phyloP scores from a whole-genome alignment of 1,140 invertebrate genomes.

The Caenorhabditis remanei region DNA sequence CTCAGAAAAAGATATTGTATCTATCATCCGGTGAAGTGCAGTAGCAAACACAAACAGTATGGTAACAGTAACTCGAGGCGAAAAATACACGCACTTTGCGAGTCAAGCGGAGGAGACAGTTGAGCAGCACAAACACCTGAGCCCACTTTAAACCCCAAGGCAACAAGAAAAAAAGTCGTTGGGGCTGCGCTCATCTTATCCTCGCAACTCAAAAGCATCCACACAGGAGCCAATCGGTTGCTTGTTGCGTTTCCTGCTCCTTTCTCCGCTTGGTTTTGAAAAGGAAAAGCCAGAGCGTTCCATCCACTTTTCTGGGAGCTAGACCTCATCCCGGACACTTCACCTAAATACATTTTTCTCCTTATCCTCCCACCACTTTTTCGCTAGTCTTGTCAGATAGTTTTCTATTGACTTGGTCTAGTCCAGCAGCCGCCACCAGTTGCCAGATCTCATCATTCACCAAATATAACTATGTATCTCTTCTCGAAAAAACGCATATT shows the following conservation, averaged over 20 bases:
- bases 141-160: conserved; percentile 16
- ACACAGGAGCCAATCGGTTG: neutral
- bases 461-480: conserved; percentile 51
- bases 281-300: conserved; percentile 47
- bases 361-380: conserved; percentile 47
- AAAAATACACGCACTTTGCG: conserved; percentile 55
- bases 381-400: conserved; percentile 52
- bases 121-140: conserved; percentile 22
- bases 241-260: conserved; percentile 13
- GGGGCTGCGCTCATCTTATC: neutral
- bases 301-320: conserved; percentile 6
- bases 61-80: conserved; percentile 31
- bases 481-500: conserved; percentile 54
- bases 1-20: conserved; percentile 26
- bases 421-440: conserved; percentile 8
- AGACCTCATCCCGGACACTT: conserved; percentile 15
- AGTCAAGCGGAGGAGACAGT: neutral
- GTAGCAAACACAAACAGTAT: conserved; percentile 44
- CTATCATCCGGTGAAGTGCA: conserved; percentile 37
- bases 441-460: conserved; percentile 44
- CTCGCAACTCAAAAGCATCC: conserved; percentile 15
- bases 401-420: conserved; percentile 56
- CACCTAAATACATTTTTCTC: conserved; percentile 38
- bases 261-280: conserved; percentile 9
- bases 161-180: conserved; percentile 35